phyloP scores from a whole-genome alignment of 2,888 invertebrate species.

The Leptarthrus brevirostris region DNA sequence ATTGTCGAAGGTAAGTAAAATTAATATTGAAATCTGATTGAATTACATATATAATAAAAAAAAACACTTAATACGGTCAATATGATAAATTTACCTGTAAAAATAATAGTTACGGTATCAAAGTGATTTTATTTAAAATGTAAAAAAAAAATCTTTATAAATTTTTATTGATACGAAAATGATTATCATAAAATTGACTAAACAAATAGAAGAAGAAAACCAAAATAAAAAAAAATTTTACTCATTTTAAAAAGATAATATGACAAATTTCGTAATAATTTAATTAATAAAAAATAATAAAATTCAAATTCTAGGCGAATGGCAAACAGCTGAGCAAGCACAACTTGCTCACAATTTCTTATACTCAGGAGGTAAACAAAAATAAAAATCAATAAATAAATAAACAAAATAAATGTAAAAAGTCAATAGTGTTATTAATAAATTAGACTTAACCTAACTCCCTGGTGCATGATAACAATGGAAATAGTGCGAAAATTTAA shows the following conservation, averaged over 20 bases:
- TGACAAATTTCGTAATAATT: neutral
- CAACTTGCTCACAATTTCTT: constrained; percentile 88
- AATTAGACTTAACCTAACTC: too few species aligned
- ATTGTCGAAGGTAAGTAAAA: constrained; percentile 86
- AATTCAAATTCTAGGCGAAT: constrained; percentile 71
- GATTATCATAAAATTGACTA: too few species aligned
- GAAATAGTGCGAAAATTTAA: too few species aligned
- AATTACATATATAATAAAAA: constrained; percentile 3
- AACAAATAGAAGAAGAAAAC: neutral
- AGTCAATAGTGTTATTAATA: too few species aligned
- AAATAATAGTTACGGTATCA: too few species aligned
- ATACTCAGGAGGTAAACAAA: constrained; percentile 79
- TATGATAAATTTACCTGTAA: too few species aligned
- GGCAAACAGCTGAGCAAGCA: constrained; percentile 83
- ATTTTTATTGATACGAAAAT: too few species aligned
- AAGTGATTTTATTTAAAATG: too few species aligned
- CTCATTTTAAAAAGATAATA: too few species aligned
- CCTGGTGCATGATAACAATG: too few species aligned
- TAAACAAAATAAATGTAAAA: constrained; percentile 46
- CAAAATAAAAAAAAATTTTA: constrained; percentile 5
- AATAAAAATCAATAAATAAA: constrained; percentile 52
- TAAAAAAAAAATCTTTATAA: too few species aligned
- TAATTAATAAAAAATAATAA: constrained; percentile 1
- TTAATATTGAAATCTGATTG: neutral
- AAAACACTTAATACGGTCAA: too few species aligned